Evolutionary conservation across 2,797 vertebrate species (phyloP).

Genomic region (Graptemys geographica): DNA sequence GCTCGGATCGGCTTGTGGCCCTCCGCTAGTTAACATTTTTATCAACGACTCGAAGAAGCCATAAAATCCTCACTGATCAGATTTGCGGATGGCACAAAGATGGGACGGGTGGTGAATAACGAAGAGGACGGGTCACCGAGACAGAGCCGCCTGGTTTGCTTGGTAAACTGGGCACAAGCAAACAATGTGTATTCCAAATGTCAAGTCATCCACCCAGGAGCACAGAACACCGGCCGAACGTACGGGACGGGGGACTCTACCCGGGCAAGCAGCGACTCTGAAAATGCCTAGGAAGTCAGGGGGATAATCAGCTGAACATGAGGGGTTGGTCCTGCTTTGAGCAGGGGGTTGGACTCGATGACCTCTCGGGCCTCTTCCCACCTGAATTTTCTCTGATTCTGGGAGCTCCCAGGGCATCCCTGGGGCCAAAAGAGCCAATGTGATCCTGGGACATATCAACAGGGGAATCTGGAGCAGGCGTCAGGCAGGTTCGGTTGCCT

Average conservation of each 20-base stretch:
- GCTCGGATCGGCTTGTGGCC: background rate
- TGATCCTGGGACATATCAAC: fast-evolving
- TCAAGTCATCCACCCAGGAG: too few species aligned
- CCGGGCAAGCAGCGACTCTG: background rate
- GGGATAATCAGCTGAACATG: background rate
- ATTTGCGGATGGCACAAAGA: background rate
- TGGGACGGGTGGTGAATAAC: background rate
- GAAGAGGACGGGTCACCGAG: background rate
- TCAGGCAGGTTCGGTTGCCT: background rate
- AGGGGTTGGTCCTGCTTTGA: too few species aligned
- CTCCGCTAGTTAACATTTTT: background rate
- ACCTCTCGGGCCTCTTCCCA: too few species aligned
- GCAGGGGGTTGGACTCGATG: too few species aligned
- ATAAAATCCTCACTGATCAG: background rate
- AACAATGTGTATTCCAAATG: background rate
- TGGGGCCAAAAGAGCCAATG: background rate
- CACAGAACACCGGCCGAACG: background rate
- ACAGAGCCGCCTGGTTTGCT: background rate
- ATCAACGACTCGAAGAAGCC: background rate
- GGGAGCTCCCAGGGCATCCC: background rate
- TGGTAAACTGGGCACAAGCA: background rate
- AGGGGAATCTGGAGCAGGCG: background rate
- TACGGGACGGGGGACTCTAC: background rate
- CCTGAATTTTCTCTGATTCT: too few species aligned
- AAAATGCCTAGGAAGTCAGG: background rate